These are phyloP conservation scores for Epinephelus malabaricus DNA, from an alignment of 2,797 vertebrate species.

Conservation along the genomic window DNA sequence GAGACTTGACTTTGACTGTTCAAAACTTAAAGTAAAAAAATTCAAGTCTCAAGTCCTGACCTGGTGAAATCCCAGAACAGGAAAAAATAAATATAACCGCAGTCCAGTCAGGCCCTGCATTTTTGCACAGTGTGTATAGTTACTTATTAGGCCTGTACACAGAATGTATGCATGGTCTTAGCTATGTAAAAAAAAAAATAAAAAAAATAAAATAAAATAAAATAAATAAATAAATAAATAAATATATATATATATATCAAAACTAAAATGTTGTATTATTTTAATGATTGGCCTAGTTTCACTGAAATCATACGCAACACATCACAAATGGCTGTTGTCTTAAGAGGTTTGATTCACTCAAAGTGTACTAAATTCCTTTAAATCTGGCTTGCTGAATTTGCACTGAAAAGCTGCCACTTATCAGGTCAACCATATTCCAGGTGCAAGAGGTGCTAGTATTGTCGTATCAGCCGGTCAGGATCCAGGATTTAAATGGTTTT, in stretches of 20 bases:
- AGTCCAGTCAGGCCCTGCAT: background rate
- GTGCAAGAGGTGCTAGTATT: background rate
- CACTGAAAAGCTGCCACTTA: background rate
- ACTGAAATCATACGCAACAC: no score
- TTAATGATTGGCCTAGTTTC: no score
- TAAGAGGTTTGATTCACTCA: background rate
- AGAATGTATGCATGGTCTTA: background rate
- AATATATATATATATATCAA: no score
- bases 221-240: no score
- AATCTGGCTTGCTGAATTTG: background rate
- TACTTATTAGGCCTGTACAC: background rate
- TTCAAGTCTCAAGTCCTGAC: background rate
- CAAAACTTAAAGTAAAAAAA: background rate
- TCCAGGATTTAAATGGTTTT: background rate
- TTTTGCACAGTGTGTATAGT: background rate
- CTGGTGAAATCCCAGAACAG: background rate
- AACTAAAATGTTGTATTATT: no score
- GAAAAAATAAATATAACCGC: no score
- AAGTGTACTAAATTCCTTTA: background rate
- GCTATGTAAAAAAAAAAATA: background rate
- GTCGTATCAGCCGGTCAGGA: background rate
- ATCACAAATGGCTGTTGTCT: no score
- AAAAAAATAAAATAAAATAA: no score
- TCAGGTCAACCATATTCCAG: background rate
- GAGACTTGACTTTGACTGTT: background rate